Percentiles rank a stretch among this genome's conserved stretches.
These are phyloP conservation scores for Sphaerodactylus townsendi DNA, from an alignment of 2,113 vertebrate species.

Conservation along the genomic window DNA sequence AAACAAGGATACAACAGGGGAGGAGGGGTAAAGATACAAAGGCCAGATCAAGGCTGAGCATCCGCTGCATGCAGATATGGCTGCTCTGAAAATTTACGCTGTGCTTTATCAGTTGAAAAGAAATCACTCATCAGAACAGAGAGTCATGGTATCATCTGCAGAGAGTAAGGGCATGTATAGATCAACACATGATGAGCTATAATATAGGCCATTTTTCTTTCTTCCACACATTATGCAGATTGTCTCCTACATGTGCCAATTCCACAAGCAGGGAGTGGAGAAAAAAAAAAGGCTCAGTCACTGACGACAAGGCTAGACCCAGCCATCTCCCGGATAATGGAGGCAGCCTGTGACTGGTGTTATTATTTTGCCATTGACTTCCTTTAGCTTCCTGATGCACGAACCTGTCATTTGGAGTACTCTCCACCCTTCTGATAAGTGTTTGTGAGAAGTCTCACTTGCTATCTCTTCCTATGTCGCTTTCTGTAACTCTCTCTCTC, in stretches of 20 bases:
- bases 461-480: slow-evolving; percentile 26
- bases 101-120: not conserved
- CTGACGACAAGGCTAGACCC: slow-evolving; percentile 3
- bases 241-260: slow-evolving; percentile 24
- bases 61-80: not conserved
- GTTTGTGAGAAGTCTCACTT: not conserved
- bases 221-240: slow-evolving; percentile 37
- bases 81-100: slow-evolving; percentile 9
- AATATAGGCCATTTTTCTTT: slow-evolving; percentile 18
- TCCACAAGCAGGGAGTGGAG: not conserved
- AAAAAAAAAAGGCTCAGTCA: not conserved
- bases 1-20: slow-evolving; percentile 14
- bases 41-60: not conserved
- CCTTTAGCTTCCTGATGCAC: not conserved
- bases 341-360: not conserved
- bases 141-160: slow-evolving; percentile 19
- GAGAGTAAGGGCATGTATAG: slow-evolving; percentile 26
- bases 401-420: slow-evolving; percentile 15
- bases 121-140: slow-evolving; percentile 9
- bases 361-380: slow-evolving; percentile 14
- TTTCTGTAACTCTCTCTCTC: slow-evolving; percentile 17
- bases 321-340: slow-evolving; percentile 29
- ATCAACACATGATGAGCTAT: slow-evolving; percentile 4
- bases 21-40: not conserved
- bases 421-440: slow-evolving; percentile 10